Base-by-base conservation (phyloP, 2,797 vertebrate species). In the Enteromius anoplus region DNA sequence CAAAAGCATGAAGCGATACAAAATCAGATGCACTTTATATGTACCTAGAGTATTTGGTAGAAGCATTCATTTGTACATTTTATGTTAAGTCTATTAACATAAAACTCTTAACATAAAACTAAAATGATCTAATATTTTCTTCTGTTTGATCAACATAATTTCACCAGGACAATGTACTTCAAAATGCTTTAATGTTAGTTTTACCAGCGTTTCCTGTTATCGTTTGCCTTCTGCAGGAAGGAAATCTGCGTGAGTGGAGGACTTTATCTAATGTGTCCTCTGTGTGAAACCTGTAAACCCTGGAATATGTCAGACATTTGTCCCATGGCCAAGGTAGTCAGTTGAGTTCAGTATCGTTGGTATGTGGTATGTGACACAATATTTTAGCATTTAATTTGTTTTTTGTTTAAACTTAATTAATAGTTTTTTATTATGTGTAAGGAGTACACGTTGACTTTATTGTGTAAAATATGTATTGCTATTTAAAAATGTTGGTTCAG, bases 231-330 rank as follows among this genome's bases (percentile, higher is more conserved):
- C 29, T 58, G 78, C 89, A 96, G 96, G 40, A 89, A 96, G 84
- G 94, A 97, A 81, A 93, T 95, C 85, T 96, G 95, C 42, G 82
- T 86, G 82, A 95, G 92, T 8, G 92, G 91, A 37, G 87, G 86
- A 3, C 88, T 23, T 71, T 96, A 95, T 85, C 93, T 93, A 81
- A 95, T 95, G 95, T 95, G 95, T 87, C 95, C 94, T 1, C 93
- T 96, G 23, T 96, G 95, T 65, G 93, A 95, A 65, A 95, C 93
- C 5, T 96, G 96, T 55, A 84, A 90, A 72, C 90, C 87, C 19
- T 96, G 95, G 95, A 95, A 94, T 88, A 92, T 96, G 90, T 96
- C 96, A 0, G 93, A 96, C 15, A 96, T 95, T 90, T 96, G 95
- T 90, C 92, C 94, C 83, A 95, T 95, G 94, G 95, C 94, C 15